Percentiles rank a stretch among this genome's conserved stretches.
Evolutionary conservation across 2,113 vertebrate genomes (phyloP).

Genomic region (Onychostoma macrolepis): DNA sequence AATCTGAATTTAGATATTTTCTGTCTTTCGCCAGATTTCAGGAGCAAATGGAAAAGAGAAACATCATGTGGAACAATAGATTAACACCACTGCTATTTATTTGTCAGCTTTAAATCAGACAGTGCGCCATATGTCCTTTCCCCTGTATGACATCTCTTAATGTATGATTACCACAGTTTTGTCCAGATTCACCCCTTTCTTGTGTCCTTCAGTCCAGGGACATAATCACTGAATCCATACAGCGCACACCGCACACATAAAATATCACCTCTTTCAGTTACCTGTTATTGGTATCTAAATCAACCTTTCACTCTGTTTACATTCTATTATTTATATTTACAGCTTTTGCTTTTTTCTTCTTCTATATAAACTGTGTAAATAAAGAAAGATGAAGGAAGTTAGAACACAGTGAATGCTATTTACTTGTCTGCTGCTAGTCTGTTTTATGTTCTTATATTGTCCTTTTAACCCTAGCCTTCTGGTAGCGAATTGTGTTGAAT

Average conservation of each 20-base stretch:
- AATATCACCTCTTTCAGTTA: slow-evolving; percentile 34
- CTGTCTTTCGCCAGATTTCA: background rate
- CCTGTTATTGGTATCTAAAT: slow-evolving; percentile 52
- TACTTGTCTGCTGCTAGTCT: slow-evolving; percentile 40
- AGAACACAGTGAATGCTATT: slow-evolving; percentile 29
- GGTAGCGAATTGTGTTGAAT: slow-evolving; percentile 71
- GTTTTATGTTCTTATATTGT: slow-evolving; percentile 56
- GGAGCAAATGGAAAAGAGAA: background rate
- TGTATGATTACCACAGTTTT: background rate
- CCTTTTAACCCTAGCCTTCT: slow-evolving; percentile 66
- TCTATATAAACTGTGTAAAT: background rate
- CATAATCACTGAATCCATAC: background rate
- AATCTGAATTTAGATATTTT: background rate
- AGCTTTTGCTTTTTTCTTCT: slow-evolving; percentile 47
- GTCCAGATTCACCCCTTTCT: background rate
- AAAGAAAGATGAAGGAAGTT: background rate
- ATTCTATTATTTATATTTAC: slow-evolving; percentile 59
- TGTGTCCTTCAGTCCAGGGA: background rate
- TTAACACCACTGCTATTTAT: slow-evolving; percentile 1
- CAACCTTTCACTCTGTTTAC: slow-evolving; percentile 62
- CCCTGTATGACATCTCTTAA: background rate
- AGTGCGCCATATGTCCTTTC: slow-evolving; percentile 1
- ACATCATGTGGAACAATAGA: background rate
- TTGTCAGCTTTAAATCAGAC: slow-evolving; percentile 36
- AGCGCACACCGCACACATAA: background rate